Conservation (phyloP, 1,140 invertebrate genomes). For the Tetragonula clypearis region DNA sequence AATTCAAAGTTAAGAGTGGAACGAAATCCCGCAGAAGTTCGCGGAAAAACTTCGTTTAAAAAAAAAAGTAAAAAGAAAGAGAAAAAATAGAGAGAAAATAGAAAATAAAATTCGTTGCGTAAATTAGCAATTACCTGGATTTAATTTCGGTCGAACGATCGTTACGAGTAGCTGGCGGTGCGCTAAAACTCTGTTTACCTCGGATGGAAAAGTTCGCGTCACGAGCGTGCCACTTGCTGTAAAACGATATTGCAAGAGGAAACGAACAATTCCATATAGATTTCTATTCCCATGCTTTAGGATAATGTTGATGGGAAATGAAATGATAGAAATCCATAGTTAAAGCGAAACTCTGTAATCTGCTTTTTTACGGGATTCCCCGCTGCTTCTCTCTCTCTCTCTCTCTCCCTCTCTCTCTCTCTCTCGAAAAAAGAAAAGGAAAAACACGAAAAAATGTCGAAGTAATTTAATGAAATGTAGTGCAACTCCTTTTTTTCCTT, state of each 20-base stretch:
- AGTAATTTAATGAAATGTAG: constrained; percentile 56
- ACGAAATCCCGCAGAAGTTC: no score
- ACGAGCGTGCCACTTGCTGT: constrained; percentile 2
- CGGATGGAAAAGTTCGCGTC: constrained; percentile 26
- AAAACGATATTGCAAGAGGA: constrained; percentile 17
- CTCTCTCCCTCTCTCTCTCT: background rate
- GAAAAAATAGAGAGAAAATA: no score
- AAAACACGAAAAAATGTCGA: constrained; percentile 17
- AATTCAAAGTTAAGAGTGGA: no score
- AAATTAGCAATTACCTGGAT: background rate
- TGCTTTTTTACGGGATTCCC: background rate
- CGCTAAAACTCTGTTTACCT: constrained; percentile 28
- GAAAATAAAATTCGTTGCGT: background rate
- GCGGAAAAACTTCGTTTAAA: background rate
- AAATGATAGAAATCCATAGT: constrained; percentile 44
- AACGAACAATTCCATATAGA: constrained; percentile 10
- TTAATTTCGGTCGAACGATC: background rate
- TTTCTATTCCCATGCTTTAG: constrained; percentile 14
- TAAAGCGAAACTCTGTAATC: constrained; percentile 17
- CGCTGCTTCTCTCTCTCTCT: background rate
- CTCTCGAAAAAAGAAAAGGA: constrained; percentile 25
- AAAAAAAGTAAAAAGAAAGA: no score
- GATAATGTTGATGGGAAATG: constrained; percentile 39
- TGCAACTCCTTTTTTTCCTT: background rate
- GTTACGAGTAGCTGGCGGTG: background rate